A percentile compares a stretch with the other conserved stretches of the same genome.
Conservation (phyloP, 2,797 vertebrate species). For the Schizothorax lantsangensis region DNA sequence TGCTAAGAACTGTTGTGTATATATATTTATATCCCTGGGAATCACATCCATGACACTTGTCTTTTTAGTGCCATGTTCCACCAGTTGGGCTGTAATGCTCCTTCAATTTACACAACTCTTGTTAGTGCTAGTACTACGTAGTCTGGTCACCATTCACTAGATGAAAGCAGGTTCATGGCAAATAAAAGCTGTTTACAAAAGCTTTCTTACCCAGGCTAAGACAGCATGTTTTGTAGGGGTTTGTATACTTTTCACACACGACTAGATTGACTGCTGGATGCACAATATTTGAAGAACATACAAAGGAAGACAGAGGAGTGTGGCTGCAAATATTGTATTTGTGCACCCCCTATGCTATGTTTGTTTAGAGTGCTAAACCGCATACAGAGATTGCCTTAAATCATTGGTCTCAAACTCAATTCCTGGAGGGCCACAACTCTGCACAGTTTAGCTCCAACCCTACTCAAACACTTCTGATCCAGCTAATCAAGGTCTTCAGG, state of each 20-base stretch:
- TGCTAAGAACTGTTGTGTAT: too few relatives aligned
- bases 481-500: too few relatives aligned
- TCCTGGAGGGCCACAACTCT: too few relatives aligned
- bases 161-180: slow-evolving; percentile 55
- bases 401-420: neutral
- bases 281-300: slow-evolving; percentile 21
- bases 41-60: neutral
- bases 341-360: neutral
- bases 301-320: slow-evolving; percentile 2
- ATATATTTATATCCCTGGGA: neutral
- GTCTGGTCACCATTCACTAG: slow-evolving; percentile 41
- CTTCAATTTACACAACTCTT: neutral
- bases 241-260: slow-evolving; percentile 41
- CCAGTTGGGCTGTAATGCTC: neutral
- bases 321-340: slow-evolving; percentile 5
- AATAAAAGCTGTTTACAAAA: slow-evolving; percentile 59
- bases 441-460: too few relatives aligned
- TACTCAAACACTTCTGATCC: too few relatives aligned
- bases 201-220: slow-evolving; percentile 17
- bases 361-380: neutral
- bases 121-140: slow-evolving; percentile 19
- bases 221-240: neutral
- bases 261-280: slow-evolving; percentile 30
- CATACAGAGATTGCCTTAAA: neutral
- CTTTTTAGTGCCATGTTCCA: neutral